Evolutionary conservation across 2,797 vertebrate species (phyloP), one percentile per base, ranked within the genome.

Genomic region (Anas capensis): DNA sequence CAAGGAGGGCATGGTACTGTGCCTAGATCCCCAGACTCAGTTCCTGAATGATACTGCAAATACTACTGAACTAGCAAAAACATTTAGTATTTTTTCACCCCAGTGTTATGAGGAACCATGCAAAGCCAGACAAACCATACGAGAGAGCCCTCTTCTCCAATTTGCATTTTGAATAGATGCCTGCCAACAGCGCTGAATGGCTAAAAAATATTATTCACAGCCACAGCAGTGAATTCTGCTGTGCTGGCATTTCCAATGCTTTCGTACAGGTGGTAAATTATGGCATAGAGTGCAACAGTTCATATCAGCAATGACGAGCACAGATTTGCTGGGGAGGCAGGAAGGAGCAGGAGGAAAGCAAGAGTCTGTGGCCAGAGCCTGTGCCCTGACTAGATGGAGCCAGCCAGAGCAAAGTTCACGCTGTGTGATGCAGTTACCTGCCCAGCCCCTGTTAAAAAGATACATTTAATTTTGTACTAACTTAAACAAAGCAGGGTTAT

Each of bases 341-440:
- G 44, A 83, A 92, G 6, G 23, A 34, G 51, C 48, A 60, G 53
- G 15, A 88, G 40, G n/a, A 46, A 83, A 88, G 40, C 36, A n/a
- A n/a, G 49, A 40, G 16, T 14, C 29, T n/a, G 49, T 40, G 38
- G 49, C 36, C 26, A 71, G 27, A 75, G 27, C 2, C 26, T 56
- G n/a, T 83, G 44, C 27, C 23, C 24, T 24, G 4, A 17, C 53
- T 40, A 48, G 21, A 46, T n/a, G 33, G 34, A 71, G 48, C 10
- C 48, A 83, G 42, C 3, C 80, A 54, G 36, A 64, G n/a, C 48
- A 27, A 75, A 83, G 61, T 10, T 81, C 44, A 60, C 10, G 7
- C 10, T 0, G 0, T 7, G 4, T 5, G 23, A 44, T 1, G 6
- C 21, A 4, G 20, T 29, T 88, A 6, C 23, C 29, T 40, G 34